Evolutionary conservation across 2,888 invertebrate genomes (phyloP), one percentile per base, ranked within the genome.

Genomic region (Cosmopolites sordidus): DNA sequence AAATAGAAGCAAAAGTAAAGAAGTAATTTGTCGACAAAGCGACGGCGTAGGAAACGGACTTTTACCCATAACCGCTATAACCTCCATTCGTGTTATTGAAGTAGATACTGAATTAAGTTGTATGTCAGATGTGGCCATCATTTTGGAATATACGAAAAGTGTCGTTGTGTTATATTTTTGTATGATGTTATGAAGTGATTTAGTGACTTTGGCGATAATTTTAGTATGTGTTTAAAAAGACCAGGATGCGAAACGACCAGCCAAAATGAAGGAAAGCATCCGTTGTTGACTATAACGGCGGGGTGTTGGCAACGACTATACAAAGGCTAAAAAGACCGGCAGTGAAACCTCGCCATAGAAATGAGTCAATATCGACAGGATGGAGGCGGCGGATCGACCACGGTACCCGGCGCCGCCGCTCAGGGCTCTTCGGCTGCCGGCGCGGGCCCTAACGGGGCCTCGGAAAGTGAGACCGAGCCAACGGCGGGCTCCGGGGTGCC

Each of bases 41-140:
- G 43, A 68, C 67, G 74, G 76, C 82, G 82, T 81, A 81, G 81
- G 79, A 80, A 82, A 80, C 80, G 80, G 80, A 81, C 81, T 81
- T 82, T 82, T 82, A 82, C 82, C 76, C 82, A 81, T 83, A 84
- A 84, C 83, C 83, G 83, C 83, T 82, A 82, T 84, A 84, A 84
- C 83, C 83, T 83, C 83, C 82, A 82, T 77, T 83, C 82, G 81
- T 82, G 81, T 82, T 82, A 83, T 81, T 83, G 82, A 80, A 81
- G 82, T 83, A 82, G 83, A 82, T 81, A 83, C 82, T 76, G 83
- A 83, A 82, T 82, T 80, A 82, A 83, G 83, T 82, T 80, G 81
- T 82, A 80, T 82, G 80, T 82, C 79, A 80, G 81, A 81, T 81
- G 81, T 81, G 80, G 79, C 80, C 68, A 72, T 72, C 69, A 71